Evolutionary conservation across 2,888 invertebrate genomes (phyloP).

Genomic region (Tortrix viridana): DNA sequence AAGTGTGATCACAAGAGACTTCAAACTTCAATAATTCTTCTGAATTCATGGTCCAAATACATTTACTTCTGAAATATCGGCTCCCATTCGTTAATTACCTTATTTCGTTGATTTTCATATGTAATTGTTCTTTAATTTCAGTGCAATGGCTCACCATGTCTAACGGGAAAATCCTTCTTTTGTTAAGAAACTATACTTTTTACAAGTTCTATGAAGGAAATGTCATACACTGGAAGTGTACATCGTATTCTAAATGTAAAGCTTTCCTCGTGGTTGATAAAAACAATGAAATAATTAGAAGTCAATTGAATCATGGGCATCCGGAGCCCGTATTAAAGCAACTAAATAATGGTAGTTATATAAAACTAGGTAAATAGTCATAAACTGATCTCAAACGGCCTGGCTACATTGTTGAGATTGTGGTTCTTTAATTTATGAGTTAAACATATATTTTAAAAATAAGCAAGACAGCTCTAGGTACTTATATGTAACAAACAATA

Average conservation of each 20-base stretch:
- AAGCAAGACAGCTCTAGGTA: no score
- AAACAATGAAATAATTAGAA: conserved; percentile 42
- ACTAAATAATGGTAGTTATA: background rate
- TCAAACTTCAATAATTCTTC: no score
- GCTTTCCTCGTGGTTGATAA: conserved; percentile 52
- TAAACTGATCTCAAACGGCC: no score
- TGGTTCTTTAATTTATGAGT: no score
- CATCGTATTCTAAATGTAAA: conserved; percentile 48
- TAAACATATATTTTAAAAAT: no score
- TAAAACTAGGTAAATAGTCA: background rate
- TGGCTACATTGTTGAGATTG: no score
- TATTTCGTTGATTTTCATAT: no score
- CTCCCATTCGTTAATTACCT: no score
- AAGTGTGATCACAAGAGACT: no score
- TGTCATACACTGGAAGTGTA: conserved; percentile 50
- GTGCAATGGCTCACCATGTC: conserved; percentile 23
- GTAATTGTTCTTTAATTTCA: conserved; percentile 7
- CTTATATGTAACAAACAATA: no score
- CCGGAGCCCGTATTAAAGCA: background rate
- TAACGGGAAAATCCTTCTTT: conserved; percentile 20
- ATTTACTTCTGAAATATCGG: no score
- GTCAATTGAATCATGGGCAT: conserved; percentile 49
- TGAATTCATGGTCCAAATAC: no score
- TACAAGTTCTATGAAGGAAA: conserved; percentile 45
- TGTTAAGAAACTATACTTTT: conserved; percentile 23